Evolutionary conservation across 2,113 vertebrate genomes (phyloP), one percentile per base, ranked within the genome.

Genomic region (Elephas maximus): DNA sequence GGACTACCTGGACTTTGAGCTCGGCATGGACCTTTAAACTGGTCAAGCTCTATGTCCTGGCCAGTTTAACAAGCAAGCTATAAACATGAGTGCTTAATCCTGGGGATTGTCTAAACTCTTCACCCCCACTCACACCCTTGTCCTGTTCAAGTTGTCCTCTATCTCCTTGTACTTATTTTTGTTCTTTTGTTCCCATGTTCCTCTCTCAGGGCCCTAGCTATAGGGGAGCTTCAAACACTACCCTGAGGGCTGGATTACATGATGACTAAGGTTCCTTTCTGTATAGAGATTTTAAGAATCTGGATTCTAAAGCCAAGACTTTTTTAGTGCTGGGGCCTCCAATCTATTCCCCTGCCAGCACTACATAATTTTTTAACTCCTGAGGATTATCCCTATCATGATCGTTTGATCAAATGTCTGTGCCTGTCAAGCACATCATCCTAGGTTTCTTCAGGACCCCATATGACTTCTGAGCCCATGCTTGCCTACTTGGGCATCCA

Each of bases 51-150:
- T 44, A 92, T 41, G 44, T 5, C 6, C 30, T 73, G 9, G 30
- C 14, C 24, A 74, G 6, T 91, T 90, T 84, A 44, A 85, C 90
- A 96, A 95, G 24, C 11, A 95, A 93, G 48, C 8, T 18, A 88
- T 23, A 84, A 80, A 80, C 60, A 84, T 0, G 6, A 81, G 88
- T 53, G 17, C 63, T 74, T 80, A 93, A 93, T 85, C 20, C 78
- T 57, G 28, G 9, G 78, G 14, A 88, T 51, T 67, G 67, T 60
- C 88, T 73, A 65, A 91, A 88, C 24, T 53, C 45, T 53, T 95
- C 44, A 95, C 10, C 33, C 14, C 26, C 51, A 76, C 21, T 91
- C 48, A 67, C 89, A 88, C 28, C 1, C 62, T n/a, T 37, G 3
- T 45, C 48, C 23, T 85, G 79, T 92, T 44, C 28, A 51, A 57